Evolutionary conservation across 2,113 vertebrate genomes (phyloP).

Genomic region (Illadopsis cleaveri): DNA sequence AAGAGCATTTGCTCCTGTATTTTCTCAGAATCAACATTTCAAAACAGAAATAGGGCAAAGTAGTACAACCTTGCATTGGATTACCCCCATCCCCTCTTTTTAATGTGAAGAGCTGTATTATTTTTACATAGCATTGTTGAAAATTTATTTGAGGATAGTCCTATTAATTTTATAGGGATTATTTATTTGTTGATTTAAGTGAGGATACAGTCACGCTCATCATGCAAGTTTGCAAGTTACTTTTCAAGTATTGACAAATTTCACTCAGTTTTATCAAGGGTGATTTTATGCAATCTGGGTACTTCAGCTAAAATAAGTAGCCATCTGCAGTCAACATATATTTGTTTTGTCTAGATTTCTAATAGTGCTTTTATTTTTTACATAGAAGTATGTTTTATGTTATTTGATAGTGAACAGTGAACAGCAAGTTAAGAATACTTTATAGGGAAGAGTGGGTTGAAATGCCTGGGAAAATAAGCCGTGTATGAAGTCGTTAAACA

Average conservation of each 20-base stretch:
- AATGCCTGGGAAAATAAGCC: not conserved
- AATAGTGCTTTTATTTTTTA: not conserved
- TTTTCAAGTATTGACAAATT: not conserved
- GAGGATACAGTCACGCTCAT: not conserved
- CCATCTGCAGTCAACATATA: not conserved
- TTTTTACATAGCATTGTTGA: not conserved
- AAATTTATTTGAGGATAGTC: not conserved
- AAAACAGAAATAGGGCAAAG: not conserved
- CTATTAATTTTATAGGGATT: not conserved
- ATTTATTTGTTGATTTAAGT: not conserved
- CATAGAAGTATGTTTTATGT: not conserved
- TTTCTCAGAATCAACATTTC: not conserved
- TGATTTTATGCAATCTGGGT: not conserved
- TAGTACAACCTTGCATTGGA: not conserved
- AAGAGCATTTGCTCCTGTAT: not conserved
- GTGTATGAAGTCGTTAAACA: not conserved
- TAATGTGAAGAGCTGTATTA: not conserved
- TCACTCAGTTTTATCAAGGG: not conserved
- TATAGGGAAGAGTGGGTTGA: not conserved
- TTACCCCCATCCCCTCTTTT: accelerated
- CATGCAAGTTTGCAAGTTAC: not conserved
- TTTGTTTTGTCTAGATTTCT: not conserved
- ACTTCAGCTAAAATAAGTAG: not conserved
- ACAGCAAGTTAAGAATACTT: not conserved
- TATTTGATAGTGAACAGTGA: not conserved